Evolutionary conservation across 2,113 vertebrate genomes (phyloP).

Genomic region (Halcyon senegalensis): DNA sequence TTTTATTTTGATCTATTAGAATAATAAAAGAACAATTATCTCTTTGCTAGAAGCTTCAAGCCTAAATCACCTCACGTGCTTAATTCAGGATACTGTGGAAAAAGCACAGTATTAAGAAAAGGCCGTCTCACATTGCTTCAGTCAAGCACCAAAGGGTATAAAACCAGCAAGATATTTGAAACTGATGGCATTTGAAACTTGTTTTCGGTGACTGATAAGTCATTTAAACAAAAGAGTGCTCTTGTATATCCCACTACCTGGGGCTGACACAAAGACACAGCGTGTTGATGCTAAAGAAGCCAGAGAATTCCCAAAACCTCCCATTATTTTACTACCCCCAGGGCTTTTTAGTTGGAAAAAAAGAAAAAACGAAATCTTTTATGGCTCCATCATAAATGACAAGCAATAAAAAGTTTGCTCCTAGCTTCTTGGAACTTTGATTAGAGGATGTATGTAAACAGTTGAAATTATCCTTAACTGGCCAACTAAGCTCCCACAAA

Average conservation of each 20-base stretch:
- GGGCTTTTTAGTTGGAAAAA: background rate
- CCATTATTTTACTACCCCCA: fast-evolving
- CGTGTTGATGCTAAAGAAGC: background rate
- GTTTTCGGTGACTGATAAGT: background rate
- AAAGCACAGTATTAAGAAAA: background rate
- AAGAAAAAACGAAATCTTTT: background rate
- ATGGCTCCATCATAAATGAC: background rate
- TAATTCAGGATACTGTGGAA: background rate
- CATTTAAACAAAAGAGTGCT: background rate
- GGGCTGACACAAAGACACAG: background rate
- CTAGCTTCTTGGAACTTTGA: background rate
- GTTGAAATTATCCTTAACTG: background rate
- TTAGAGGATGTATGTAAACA: background rate
- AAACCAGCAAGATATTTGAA: background rate
- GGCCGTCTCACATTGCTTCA: background rate
- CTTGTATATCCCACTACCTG: too few species aligned
- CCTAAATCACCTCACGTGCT: background rate
- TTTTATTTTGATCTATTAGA: constrained; percentile 44
- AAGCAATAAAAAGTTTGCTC: background rate
- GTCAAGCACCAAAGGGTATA: background rate
- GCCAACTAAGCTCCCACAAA: background rate
- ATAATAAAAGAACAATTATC: constrained; percentile 47
- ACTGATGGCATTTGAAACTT: background rate
- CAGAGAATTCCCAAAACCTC: background rate
- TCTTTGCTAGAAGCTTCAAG: background rate